Evolutionary conservation across 2,797 vertebrate genomes (phyloP), one percentile per base, ranked within the genome.

Genomic region (Setipinna tenuifilis): DNA sequence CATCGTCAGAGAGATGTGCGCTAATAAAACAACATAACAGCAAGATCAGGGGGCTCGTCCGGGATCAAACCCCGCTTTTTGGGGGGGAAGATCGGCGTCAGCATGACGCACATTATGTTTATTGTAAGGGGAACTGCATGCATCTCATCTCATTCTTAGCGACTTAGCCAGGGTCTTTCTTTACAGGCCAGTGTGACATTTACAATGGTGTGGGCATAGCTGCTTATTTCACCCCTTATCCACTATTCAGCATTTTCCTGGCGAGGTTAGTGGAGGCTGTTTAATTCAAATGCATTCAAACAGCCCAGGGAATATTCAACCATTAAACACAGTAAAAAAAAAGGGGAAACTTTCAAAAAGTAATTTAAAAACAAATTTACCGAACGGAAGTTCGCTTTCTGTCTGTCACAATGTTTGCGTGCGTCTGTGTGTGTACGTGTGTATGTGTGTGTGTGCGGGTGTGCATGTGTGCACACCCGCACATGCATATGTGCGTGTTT

Each of bases 401-500:
- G 80, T 82, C 84, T 82, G 61, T 85, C 57, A 82, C 16, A 50
- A 59, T 25, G n/a, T 65, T n/a, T 25, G n/a, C 9, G 61, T 23
- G 61, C 25, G 61, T 25, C n/a, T 25, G n/a, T 25, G 61, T 2
- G 61, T 65, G 23, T 23, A 4, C 9, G n/a, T 65, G 61, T 65
- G n/a, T 65, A 3, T 65, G 19, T 65, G 80, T 65, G 78, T 61
- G 48, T 81, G 57, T 81, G 54, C 46, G 54, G 41, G 50, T 81
- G 41, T 31, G n/a, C 84, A 82, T 50, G 81, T 82, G 48, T 82
- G 81, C 54, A 7, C 25, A 48, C 50, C 46, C 10, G 46, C 46
- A 41, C 41, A 41, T 35, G 28, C 41, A n/a, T 85, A 41, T 82
- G 85, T 85, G 58, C 59, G 84, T 82, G 75, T 61, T 50, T 82